A percentile compares a stretch with the other conserved stretches of the same genome.
Conservation (phyloP, 1,140 invertebrate species). For the Tetraneura akinire region DNA sequence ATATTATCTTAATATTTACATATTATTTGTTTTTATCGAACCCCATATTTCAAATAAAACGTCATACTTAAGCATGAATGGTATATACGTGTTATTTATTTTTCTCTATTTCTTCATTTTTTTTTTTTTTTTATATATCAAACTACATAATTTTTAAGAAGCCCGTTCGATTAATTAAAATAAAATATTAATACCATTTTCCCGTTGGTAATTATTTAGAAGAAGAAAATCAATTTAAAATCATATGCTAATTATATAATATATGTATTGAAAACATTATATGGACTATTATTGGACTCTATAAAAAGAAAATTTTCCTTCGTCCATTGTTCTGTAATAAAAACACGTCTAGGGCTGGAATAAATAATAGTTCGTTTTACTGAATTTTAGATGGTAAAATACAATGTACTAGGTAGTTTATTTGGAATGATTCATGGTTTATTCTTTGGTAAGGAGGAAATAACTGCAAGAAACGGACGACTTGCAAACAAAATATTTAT, state of each 20-base stretch:
- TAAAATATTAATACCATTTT: too few relatives aligned
- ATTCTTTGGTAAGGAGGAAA: not conserved
- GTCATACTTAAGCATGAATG: not conserved
- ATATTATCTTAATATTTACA: not conserved
- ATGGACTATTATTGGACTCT: too few relatives aligned
- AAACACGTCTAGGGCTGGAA: not conserved
- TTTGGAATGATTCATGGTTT: slow-evolving; percentile 2
- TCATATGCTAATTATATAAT: too few relatives aligned
- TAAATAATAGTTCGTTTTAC: slow-evolving; percentile 42
- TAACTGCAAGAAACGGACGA: not conserved
- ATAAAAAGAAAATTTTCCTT: not conserved
- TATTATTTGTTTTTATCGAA: not conserved
- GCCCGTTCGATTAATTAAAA: too few relatives aligned
- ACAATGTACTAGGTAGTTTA: slow-evolving; percentile 28
- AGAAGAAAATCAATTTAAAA: too few relatives aligned
- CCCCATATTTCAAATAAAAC: not conserved
- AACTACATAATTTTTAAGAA: too few relatives aligned
- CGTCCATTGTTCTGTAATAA: not conserved
- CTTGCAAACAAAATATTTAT: not conserved
- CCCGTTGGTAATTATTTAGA: too few relatives aligned
- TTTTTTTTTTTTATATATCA: too few relatives aligned
- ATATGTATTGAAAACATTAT: too few relatives aligned
- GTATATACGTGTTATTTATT: not conserved
- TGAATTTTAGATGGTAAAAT: slow-evolving; percentile 33
- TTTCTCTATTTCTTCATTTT: too few relatives aligned